Evolutionary conservation across 2,113 vertebrate genomes (phyloP), one percentile per base, ranked within the genome.

Genomic region (Rynchops niger): DNA sequence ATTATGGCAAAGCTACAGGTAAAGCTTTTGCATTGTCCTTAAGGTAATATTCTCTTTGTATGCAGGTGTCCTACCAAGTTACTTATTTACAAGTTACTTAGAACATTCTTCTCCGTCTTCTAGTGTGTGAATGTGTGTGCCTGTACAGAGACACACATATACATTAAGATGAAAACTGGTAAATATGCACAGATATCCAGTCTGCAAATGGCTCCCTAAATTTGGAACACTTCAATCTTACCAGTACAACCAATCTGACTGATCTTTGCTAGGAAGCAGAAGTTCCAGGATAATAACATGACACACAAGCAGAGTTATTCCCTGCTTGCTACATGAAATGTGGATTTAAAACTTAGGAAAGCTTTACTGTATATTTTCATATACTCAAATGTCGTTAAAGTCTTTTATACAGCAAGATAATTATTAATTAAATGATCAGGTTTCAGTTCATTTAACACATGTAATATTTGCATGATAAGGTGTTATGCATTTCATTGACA

Each of bases 371-470:
- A 80, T 90, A 81, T 94, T 98, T 94, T 91, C 96, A 90, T 90
- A 87, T 70, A 74, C 72, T 93, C 80, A 94, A 94, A 95, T 84
- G 83, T 50, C 94, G 58, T 79, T 82, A 52, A 58, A 89, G 40
- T 84, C 45, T 93, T 95, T 90, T 69, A 47, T 50, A 94, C 32
- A 88, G 76, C 78, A 91, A 82, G 47, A 67, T 86, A 97, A 96
- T 80, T 95, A 69, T 94, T 86, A 97, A 91, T 85, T 91, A 97
- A 97, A 91, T 80, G 30, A 96, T 96, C 42, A 10, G 87, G 85
- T 94, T 93, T 90, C 91, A 55, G 74, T 94, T 96, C 84, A 91
- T 77, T 91, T 80, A 82, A 59, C 38, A 50, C 27, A 20, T 91
- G 72, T 72, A 93, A 18, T 55, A 94, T 82, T 88, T 97, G 80